Evolutionary conservation across 2,888 invertebrate species (phyloP).

Genomic region (Sinhomidia bicolor): DNA sequence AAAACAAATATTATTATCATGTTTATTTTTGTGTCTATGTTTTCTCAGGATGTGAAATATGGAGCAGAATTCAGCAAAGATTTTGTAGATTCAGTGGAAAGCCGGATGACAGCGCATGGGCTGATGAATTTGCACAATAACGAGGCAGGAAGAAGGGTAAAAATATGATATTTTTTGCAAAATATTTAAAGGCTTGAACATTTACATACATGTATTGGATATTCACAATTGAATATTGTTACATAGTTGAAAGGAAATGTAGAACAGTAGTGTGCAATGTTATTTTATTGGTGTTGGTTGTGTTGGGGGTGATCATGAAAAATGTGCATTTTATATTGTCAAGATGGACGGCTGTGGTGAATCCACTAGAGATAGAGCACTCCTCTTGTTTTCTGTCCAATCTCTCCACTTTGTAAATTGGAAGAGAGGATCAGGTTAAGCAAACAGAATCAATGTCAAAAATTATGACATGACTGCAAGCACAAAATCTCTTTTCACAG

Average conservation of each 20-base stretch:
- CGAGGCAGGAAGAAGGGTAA: conserved; percentile 93
- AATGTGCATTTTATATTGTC: conserved; percentile 8
- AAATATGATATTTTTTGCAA: conserved; percentile 75
- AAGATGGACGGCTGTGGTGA: background rate
- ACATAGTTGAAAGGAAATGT: no score
- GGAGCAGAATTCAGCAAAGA: conserved; percentile 93
- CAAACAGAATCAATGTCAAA: conserved; percentile 52
- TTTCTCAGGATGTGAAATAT: conserved; percentile 88
- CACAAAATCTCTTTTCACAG: background rate
- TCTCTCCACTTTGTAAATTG: background rate
- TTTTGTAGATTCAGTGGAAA: conserved; percentile 92
- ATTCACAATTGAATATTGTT: no score
- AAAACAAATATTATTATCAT: background rate
- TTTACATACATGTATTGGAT: no score
- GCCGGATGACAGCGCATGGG: conserved; percentile 84
- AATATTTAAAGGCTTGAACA: no score
- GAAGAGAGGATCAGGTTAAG: conserved; percentile 54
- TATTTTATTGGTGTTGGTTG: background rate
- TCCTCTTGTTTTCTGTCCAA: background rate
- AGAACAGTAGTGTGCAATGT: background rate
- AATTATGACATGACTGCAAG: conserved; percentile 42
- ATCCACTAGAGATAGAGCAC: background rate
- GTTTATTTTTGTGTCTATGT: background rate
- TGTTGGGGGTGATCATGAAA: conserved; percentile 35
- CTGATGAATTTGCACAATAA: conserved; percentile 96